Percentiles rank a stretch among this genome's conserved stretches.
phyloP scores from a whole-genome alignment of 1,140 invertebrate genomes.

The Lepidurus apus region DNA sequence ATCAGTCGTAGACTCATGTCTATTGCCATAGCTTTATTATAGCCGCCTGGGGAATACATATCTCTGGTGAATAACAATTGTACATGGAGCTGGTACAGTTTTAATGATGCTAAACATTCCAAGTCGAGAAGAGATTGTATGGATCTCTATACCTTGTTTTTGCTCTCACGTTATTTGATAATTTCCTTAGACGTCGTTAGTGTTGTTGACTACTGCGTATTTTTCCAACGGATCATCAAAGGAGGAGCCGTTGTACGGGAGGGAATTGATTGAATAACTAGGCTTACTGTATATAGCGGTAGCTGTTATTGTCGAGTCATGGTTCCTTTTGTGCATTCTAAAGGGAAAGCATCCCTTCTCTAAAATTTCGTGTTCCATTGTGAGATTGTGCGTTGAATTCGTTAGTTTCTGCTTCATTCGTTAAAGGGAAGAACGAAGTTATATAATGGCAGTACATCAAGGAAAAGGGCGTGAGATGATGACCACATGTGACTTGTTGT shows the following conservation, averaged over 20 bases:
- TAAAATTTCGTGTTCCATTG: background rate
- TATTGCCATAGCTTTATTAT: too few relatives aligned
- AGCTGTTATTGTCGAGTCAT: background rate
- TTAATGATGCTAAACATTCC: too few relatives aligned
- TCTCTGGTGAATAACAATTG: too few relatives aligned
- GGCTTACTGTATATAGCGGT: background rate
- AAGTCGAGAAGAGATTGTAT: too few relatives aligned
- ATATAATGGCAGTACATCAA: background rate
- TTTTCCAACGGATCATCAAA: background rate
- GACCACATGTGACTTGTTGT: background rate
- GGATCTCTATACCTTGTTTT: background rate
- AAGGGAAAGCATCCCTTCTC: background rate
- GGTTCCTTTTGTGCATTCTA: background rate
- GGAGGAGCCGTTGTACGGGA: background rate
- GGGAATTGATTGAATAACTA: background rate
- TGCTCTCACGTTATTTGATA: background rate
- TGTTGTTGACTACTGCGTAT: background rate
- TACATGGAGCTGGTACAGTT: too few relatives aligned
- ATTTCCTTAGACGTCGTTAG: background rate
- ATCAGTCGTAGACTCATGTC: too few relatives aligned
- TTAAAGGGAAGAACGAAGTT: background rate
- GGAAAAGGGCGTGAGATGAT: slow-evolving; percentile 4
- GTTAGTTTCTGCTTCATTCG: slow-evolving; percentile 2
- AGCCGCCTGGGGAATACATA: too few relatives aligned
- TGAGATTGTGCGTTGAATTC: background rate